Evolutionary conservation across 2,888 invertebrate genomes (phyloP), one percentile per base, ranked within the genome.

Genomic region (Bimastos eiseni): DNA sequence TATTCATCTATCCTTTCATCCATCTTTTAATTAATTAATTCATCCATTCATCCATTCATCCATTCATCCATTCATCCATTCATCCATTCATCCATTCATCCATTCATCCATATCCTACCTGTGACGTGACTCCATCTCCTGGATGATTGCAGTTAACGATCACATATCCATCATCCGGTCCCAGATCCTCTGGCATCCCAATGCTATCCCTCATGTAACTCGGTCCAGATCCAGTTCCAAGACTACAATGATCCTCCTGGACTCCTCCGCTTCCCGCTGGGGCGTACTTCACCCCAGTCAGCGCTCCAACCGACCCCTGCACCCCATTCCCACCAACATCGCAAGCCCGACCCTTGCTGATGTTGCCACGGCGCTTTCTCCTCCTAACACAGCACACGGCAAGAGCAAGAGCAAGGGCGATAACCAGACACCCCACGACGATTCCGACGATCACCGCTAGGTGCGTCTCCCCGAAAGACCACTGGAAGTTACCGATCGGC

Each of bases 401-500:
- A 49, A 89, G 88, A 37, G 89, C 88, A 17, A 91, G 88, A 34
- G 90, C 89, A 37, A 91, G 38, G 19, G 90, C 90, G 49, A 91
- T 91, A 21, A 91, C 55, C 34, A 91, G 41, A 33, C 91, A 91
- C 24, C 91, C 91, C 37, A 55, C 90, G 30, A 90, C 86, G 37
- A 91, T 90, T 19, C 91, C 91, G 36, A 91, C 91, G 3, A 91
- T 90, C 24, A 91, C 55, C 83, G 91, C 91, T 33, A 91, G 38
- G 41, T 91, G 91, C 30, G 91, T 89, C 49, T 91, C 91, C 15
- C 44, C 90, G 34, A 91, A 44, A 1, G 36, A 86, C 86, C 34
- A 34, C 86, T 36, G 34, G 36, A 86, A 36, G 36, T 36, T 86
- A 36, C 36, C 86, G n/a, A 89, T 88, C 70, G 86, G 86, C 21